Conservation (phyloP, 1,140 invertebrate genomes). For the Leptinotarsa texana region DNA sequence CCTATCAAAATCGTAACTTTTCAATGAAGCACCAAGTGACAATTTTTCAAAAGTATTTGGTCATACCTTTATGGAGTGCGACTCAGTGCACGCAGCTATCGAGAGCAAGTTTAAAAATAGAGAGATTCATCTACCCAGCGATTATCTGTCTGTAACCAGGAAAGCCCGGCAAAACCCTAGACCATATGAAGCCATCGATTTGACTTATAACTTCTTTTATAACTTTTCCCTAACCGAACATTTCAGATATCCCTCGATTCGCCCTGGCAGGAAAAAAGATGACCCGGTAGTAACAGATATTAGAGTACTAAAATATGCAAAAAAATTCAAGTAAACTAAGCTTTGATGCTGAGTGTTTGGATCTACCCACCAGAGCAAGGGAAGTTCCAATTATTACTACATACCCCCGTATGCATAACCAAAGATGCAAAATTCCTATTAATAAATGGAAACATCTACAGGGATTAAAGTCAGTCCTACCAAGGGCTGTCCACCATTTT, state of each 20-base stretch:
- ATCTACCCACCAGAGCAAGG: background rate
- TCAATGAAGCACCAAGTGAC: slow-evolving; percentile 41
- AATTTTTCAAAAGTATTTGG: slow-evolving; percentile 56
- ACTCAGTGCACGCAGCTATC: slow-evolving; percentile 52
- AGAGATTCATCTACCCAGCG: slow-evolving; percentile 23
- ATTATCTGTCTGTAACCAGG: slow-evolving; percentile 19
- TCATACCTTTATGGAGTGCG: slow-evolving; percentile 57
- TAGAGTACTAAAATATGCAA: background rate
- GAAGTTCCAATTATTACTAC: background rate
- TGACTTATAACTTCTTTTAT: slow-evolving; percentile 2
- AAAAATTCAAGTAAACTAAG: background rate
- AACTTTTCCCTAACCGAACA: background rate
- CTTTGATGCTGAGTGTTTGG: background rate
- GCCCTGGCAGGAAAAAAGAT: background rate
- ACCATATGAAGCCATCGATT: background rate
- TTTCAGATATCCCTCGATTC: slow-evolving; percentile 9
- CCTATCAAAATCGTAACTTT: slow-evolving; percentile 47
- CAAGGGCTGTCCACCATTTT: no score
- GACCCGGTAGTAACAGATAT: background rate
- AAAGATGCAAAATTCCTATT: no score
- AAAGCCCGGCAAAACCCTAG: slow-evolving; percentile 13
- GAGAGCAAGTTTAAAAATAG: slow-evolving; percentile 26
- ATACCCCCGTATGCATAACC: no score
- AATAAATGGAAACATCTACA: no score
- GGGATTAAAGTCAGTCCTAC: no score